Evolutionary conservation across 2,888 invertebrate genomes (phyloP).

Genomic region (Amphipoea oculea): DNA sequence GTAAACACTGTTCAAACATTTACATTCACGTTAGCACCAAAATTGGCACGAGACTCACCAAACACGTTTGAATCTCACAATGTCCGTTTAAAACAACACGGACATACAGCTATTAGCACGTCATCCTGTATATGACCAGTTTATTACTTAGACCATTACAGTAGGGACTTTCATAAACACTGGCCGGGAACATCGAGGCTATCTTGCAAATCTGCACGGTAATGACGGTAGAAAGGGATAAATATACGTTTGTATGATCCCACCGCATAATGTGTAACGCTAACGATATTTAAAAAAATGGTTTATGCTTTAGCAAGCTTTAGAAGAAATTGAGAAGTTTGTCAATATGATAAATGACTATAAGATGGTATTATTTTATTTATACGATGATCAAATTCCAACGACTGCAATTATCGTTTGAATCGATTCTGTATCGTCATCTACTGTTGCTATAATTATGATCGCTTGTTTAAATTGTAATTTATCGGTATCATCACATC

Average conservation of each 20-base stretch:
- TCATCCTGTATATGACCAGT: constrained; percentile 52
- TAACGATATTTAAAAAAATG: constrained; percentile 53
- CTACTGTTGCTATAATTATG: not conserved
- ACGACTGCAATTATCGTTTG: not conserved
- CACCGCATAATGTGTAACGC: constrained; percentile 39
- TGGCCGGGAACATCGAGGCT: constrained; percentile 65
- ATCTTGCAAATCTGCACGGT: constrained; percentile 74
- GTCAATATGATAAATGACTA: not conserved
- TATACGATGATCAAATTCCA: not conserved
- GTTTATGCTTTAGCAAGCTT: constrained; percentile 17
- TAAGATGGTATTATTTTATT: not conserved
- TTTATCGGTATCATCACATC: constrained; percentile 4
- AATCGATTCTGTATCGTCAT: not conserved
- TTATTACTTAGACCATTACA: constrained; percentile 73
- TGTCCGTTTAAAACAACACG: constrained; percentile 24
- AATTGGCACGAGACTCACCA: not conserved
- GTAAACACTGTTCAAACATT: not conserved
- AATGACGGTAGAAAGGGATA: constrained; percentile 73
- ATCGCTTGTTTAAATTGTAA: not conserved
- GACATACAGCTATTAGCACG: constrained; percentile 54
- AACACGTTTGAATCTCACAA: constrained; percentile 8
- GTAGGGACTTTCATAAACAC: constrained; percentile 74
- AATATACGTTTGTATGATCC: constrained; percentile 59
- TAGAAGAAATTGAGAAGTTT: constrained; percentile 19
- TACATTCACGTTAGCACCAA: not conserved